A percentile compares a stretch with the other conserved stretches of the same genome.
Evolutionary conservation across 1,140 invertebrate species (phyloP).

Genomic region (Rhizoglyphus robini): DNA sequence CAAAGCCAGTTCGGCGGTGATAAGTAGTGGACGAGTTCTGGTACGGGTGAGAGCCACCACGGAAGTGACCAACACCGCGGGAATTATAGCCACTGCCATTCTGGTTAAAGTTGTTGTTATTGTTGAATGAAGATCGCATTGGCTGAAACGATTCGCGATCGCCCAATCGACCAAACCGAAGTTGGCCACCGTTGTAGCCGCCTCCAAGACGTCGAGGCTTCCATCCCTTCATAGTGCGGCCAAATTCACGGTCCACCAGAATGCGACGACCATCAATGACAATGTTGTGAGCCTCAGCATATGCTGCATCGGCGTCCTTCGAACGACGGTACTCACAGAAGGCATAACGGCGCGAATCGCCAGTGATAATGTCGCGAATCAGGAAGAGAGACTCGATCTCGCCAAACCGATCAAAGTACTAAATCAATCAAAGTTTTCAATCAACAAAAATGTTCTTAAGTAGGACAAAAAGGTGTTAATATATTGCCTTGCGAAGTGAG

Average conservation of each 20-base stretch:
- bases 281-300: slow-evolving; percentile 45
- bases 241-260: slow-evolving; percentile 44
- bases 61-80: too few relatives aligned
- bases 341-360: slow-evolving; percentile 63
- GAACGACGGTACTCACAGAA: slow-evolving; percentile 63
- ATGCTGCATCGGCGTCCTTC: slow-evolving; percentile 45
- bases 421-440: slow-evolving; percentile 4
- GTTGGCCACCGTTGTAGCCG: slow-evolving; percentile 72
- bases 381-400: slow-evolving; percentile 50
- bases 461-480: background rate
- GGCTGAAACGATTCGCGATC: background rate
- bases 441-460: background rate
- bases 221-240: slow-evolving; percentile 53
- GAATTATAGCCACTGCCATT: background rate
- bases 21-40: too few relatives aligned
- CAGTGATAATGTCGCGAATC: slow-evolving; percentile 65
- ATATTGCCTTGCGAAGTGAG: slow-evolving; percentile 31
- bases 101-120: background rate
- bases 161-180: slow-evolving; percentile 72
- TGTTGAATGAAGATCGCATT: background rate
- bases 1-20: background rate
- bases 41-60: background rate
- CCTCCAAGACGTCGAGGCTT: slow-evolving; percentile 67
- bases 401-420: slow-evolving; percentile 53
- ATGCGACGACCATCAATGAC: slow-evolving; percentile 49